Evolutionary conservation across 2,113 vertebrate species (phyloP).

Genomic region (Dascyllus trimaculatus): DNA sequence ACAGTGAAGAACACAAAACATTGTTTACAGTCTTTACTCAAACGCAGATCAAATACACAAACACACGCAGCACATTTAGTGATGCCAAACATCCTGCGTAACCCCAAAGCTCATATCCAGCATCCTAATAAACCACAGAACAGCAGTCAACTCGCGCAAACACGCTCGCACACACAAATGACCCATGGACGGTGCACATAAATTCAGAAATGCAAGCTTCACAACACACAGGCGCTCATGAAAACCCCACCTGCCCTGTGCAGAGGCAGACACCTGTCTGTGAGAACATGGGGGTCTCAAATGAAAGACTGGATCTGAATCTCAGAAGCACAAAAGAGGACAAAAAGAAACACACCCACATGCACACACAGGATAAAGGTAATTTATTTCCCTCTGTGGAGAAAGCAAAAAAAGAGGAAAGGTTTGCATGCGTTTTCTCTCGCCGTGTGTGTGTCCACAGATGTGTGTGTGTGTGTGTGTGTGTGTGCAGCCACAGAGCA

Average conservation of each 20-base stretch:
- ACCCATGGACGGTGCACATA: slow-evolving; percentile 49
- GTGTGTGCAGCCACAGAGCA: slow-evolving; percentile 31
- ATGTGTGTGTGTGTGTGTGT: slow-evolving; percentile 11
- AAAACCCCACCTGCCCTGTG: slow-evolving; percentile 67
- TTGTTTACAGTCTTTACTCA: slow-evolving; percentile 39
- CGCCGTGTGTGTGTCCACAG: background rate
- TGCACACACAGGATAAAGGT: slow-evolving; percentile 74
- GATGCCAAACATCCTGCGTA: slow-evolving; percentile 61
- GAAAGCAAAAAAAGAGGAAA: slow-evolving; percentile 65
- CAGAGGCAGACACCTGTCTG: slow-evolving; percentile 80
- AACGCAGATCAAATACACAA: slow-evolving; percentile 42
- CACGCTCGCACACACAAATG: slow-evolving; percentile 71
- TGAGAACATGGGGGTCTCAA: slow-evolving; percentile 73
- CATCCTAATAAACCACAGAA: slow-evolving; percentile 81
- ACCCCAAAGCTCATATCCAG: slow-evolving; percentile 79
- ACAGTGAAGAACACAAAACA: slow-evolving; percentile 23
- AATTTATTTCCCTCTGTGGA: slow-evolving; percentile 80
- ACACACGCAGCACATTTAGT: slow-evolving; percentile 39
- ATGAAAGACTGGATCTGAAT: slow-evolving; percentile 80
- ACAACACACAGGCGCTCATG: slow-evolving; percentile 51
- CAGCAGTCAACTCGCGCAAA: slow-evolving; percentile 74
- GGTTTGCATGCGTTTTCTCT: slow-evolving; percentile 69
- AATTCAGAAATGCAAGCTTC: slow-evolving; percentile 48
- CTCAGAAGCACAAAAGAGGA: slow-evolving; percentile 78
- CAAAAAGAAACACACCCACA: slow-evolving; percentile 58